Percentiles rank a stretch among this genome's conserved stretches.
Conservation (phyloP, 2,113 vertebrate species). For the Vireo altiloquus region DNA sequence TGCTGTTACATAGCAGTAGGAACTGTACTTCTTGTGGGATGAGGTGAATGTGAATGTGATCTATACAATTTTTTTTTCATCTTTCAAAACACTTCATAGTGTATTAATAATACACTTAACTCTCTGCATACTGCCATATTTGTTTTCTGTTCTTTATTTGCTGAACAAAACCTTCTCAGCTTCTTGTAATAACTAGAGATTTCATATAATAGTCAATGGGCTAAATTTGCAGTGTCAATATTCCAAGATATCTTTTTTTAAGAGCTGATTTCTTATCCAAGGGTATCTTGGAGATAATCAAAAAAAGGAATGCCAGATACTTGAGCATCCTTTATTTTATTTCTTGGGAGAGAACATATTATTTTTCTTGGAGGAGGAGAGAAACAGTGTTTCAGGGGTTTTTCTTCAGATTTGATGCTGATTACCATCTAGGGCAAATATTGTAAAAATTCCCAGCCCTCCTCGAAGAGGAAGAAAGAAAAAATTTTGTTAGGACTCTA, state of each 20-base stretch:
- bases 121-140: background rate
- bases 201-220: background rate
- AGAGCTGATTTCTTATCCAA: background rate
- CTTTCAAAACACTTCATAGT: background rate
- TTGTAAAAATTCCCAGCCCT: background rate
- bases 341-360: background rate
- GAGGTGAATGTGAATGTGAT: background rate
- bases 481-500: background rate
- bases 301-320: background rate
- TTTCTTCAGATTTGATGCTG: background rate
- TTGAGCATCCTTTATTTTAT: background rate
- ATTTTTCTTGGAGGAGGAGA: background rate
- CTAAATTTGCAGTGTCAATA: background rate
- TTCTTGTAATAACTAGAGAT: fast-evolving
- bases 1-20: background rate
- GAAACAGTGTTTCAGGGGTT: background rate
- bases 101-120: background rate
- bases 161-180: background rate
- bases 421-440: background rate
- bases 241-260: background rate
- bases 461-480: background rate
- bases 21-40: background rate
- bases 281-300: background rate
- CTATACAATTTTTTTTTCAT: background rate
- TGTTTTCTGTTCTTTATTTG: background rate